Base-by-base conservation (phyloP, 2,113 vertebrate species). In the Calyptomena viridis region DNA sequence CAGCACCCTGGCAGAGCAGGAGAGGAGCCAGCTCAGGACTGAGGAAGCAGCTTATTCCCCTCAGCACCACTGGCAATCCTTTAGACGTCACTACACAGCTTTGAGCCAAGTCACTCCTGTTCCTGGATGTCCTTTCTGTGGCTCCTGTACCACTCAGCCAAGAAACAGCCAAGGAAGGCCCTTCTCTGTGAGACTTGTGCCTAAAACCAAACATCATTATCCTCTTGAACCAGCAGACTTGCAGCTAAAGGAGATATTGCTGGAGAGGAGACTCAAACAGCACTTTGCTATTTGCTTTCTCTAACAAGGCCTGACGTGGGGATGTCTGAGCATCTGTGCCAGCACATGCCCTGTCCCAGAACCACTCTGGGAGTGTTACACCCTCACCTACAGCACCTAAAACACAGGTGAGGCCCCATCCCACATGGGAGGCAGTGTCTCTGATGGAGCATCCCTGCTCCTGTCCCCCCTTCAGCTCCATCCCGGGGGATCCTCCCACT, bases 351-450 rank as follows among this genome's bases (percentile, higher is more conserved):
- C 25, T n/a, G 58, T 37, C 39, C 74, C 69, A 33, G 46, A 33
- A 18, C 9, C 17, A 22, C 58, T 9, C 7, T 0, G 46, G 2
- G 1, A 24, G 59, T 7, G 4, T 2, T 4, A 3, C 1, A 4
- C 39, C 62, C 40, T 40, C 52, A 8, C 37, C 69, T 3, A 2
- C 14, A 33, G 56, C 28, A 4, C 46, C n/a, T 10, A 19, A 3
- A 33, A 16, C 9, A 12, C 27, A 5, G 2, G 0, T 5, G 5
- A 14, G 14, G 56, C 6, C 19, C 23, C 5, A 5, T 2, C 15
- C 44, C 1, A 0, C 49, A 16, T 1, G 20, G n/a, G 35, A 37
- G 47, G 72, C 31, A 39, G 44, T 31, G 15, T 3, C 80, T 60
- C 83, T 15, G 35, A 7, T 1, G 19, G 33, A 74, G 33, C 44